Percentiles rank a stretch among this genome's conserved stretches.
phyloP scores from a whole-genome alignment of 23 tunicate genomes.

The Halocynthia aurantium region DNA sequence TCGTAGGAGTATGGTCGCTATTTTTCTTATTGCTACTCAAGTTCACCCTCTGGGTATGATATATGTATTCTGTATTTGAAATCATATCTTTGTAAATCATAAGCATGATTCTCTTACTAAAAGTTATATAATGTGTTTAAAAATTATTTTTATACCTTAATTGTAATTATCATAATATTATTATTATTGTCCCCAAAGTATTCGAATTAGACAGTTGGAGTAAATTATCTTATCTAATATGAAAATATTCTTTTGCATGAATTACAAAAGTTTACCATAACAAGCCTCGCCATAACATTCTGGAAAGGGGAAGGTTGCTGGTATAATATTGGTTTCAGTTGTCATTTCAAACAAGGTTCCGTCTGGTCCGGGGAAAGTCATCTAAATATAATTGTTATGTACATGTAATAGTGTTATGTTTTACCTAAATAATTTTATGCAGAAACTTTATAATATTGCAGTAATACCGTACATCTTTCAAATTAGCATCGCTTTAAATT shows the following conservation, averaged over 20 bases:
- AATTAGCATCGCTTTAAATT: neutral
- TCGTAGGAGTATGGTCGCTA: too few relatives aligned
- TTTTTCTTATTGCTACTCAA: too few relatives aligned
- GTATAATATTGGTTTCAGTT: slow-evolving; percentile 89
- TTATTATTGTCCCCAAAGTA: too few relatives aligned
- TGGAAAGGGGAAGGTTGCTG: slow-evolving; percentile 56
- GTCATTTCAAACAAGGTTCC: slow-evolving; percentile 68
- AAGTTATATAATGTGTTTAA: too few relatives aligned
- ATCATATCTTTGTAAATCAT: too few relatives aligned
- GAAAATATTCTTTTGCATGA: neutral
- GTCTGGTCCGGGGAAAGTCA: slow-evolving; percentile 74
- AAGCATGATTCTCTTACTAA: too few relatives aligned
- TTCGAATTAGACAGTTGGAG: too few relatives aligned
- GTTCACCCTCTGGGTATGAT: too few relatives aligned
- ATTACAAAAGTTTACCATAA: slow-evolving; percentile 60
- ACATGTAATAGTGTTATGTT: neutral
- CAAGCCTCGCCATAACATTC: slow-evolving; percentile 72
- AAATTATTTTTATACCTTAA: too few relatives aligned
- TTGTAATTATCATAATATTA: too few relatives aligned
- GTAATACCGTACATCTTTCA: neutral
- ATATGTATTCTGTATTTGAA: too few relatives aligned
- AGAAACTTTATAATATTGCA: neutral
- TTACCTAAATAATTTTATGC: neutral
- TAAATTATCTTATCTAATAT: too few relatives aligned
- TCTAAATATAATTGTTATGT: slow-evolving; percentile 26